Evolutionary conservation across 2,888 invertebrate species (phyloP).

Genomic region (Meandrusa payeni): DNA sequence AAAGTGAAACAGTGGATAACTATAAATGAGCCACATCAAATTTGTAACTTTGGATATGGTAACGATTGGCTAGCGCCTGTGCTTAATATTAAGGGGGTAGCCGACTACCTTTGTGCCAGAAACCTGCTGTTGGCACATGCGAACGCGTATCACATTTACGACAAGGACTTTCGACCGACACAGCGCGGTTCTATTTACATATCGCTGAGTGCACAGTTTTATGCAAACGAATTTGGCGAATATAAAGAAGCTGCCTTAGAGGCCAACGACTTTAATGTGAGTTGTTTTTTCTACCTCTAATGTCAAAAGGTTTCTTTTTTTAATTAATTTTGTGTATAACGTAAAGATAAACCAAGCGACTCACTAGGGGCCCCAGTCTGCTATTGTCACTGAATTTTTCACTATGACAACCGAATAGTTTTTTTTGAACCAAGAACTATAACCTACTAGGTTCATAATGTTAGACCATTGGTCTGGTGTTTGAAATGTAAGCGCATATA

Average conservation of each 20-base stretch:
- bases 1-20: constrained; percentile 72
- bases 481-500: too few relatives aligned
- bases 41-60: constrained; percentile 39
- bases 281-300: too few relatives aligned
- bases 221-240: constrained; percentile 27
- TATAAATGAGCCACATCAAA: constrained; percentile 65
- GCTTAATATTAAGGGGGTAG: constrained; percentile 51
- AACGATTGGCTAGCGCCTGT: constrained; percentile 40
- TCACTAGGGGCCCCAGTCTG: too few relatives aligned
- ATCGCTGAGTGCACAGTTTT: constrained; percentile 28
- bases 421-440: too few relatives aligned
- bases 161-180: constrained; percentile 40
- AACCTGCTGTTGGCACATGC: constrained; percentile 78
- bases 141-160: constrained; percentile 55
- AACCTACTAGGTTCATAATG: too few relatives aligned
- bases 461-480: too few relatives aligned
- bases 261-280: constrained; percentile 25
- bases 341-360: too few relatives aligned
- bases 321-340: too few relatives aligned
- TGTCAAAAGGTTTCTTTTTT: too few relatives aligned
- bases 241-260: constrained; percentile 26
- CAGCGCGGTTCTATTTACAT: constrained; percentile 41
- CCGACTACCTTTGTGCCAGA: constrained; percentile 68
- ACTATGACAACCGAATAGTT: too few relatives aligned
- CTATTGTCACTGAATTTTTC: too few relatives aligned